Percentiles rank a stretch among this genome's conserved stretches.
Evolutionary conservation across 2,113 vertebrate genomes (phyloP).

Genomic region (Poeciliopsis retropinna): DNA sequence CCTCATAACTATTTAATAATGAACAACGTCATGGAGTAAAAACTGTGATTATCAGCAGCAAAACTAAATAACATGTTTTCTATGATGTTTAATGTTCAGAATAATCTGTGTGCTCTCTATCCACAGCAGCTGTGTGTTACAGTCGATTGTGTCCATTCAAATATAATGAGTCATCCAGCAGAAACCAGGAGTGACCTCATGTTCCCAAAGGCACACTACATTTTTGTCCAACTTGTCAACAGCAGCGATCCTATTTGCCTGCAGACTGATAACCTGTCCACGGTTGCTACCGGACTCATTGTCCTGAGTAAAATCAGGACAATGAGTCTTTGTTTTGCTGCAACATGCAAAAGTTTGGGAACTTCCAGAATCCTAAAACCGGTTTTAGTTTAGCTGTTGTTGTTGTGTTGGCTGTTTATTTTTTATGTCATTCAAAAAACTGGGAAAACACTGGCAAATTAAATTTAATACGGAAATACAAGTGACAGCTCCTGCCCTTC

Average conservation of each 20-base stretch:
- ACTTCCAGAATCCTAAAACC: background rate
- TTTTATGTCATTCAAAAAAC: background rate
- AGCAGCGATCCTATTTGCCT: slow-evolving; percentile 13
- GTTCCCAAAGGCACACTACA: background rate
- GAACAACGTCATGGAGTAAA: too few species aligned
- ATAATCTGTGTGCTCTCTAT: background rate
- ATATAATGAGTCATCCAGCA: slow-evolving; percentile 17
- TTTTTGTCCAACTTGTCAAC: background rate
- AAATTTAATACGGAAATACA: background rate
- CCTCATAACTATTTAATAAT: too few species aligned
- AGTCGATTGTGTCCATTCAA: background rate
- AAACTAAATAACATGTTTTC: background rate
- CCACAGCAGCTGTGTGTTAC: background rate
- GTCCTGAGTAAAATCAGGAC: background rate
- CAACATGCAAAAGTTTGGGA: background rate
- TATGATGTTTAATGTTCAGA: background rate
- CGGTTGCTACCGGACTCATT: slow-evolving; percentile 1
- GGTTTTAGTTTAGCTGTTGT: background rate
- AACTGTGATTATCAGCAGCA: background rate
- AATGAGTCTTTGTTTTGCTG: background rate
- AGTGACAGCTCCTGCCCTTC: background rate
- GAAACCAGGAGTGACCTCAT: background rate
- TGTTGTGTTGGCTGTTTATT: background rate
- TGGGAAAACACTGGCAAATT: too few species aligned
- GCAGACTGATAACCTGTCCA: slow-evolving; percentile 21